These are phyloP conservation scores for Zoanthus sociatus DNA, from an alignment of 92 coral and sea anemone genomes.

Conservation along the genomic window DNA sequence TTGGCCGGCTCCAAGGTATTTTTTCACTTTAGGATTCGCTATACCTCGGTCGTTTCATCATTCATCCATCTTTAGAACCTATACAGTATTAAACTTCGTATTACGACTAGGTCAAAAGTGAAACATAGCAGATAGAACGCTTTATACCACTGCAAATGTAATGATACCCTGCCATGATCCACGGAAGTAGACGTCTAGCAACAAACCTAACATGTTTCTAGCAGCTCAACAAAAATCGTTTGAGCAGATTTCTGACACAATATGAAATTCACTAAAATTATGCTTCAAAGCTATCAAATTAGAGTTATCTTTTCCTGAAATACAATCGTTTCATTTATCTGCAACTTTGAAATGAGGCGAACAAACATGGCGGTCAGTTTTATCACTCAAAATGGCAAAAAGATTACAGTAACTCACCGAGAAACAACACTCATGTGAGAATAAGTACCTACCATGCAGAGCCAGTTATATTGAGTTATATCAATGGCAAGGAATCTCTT, in stretches of 20 bases:
- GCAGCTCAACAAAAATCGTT: not conserved
- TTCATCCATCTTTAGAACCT: constrained; percentile 35
- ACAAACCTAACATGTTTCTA: not conserved
- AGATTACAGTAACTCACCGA: not conserved
- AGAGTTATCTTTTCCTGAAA: not conserved
- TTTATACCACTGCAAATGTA: not conserved
- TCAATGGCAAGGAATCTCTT: constrained; percentile 6
- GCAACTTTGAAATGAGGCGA: constrained; percentile 15
- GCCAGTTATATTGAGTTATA: not conserved
- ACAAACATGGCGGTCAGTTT: constrained; percentile 46
- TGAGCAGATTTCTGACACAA: not conserved
- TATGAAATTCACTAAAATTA: not conserved
- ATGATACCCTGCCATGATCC: not conserved
- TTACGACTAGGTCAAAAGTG: not conserved
- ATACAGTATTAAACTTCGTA: not conserved
- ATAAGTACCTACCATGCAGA: constrained; percentile 26
- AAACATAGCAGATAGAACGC: not conserved
- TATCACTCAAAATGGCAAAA: constrained; percentile 23
- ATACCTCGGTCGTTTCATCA: constrained; percentile 3
- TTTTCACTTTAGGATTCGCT: not conserved
- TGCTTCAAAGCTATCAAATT: not conserved
- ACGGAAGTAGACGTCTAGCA: constrained; percentile 29
- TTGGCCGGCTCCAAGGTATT: not conserved
- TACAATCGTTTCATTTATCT: not conserved
- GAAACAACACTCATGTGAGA: not conserved